Percentiles rank a stretch among this genome's conserved stretches.
These are phyloP conservation scores for Rhinolophus ferrumequinum DNA, from an alignment of 2,113 vertebrate genomes.

Conservation along the genomic window DNA sequence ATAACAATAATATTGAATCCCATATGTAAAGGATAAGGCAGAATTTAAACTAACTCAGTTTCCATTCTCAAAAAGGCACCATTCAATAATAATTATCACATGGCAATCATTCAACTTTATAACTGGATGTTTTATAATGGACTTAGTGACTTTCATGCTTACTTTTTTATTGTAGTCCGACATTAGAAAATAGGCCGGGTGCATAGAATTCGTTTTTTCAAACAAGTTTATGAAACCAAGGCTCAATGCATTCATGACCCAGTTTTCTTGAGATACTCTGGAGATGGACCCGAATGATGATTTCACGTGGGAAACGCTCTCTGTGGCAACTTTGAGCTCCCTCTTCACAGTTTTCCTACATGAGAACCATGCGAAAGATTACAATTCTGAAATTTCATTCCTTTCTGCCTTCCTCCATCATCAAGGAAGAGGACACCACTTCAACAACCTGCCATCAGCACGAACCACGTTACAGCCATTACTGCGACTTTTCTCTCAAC, in stretches of 20 bases:
- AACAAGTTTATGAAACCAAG: background rate
- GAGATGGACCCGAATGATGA: fast-evolving
- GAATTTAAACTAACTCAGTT: background rate
- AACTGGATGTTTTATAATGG: background rate
- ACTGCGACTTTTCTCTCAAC: fast-evolving
- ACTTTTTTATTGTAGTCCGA: background rate
- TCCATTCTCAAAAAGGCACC: background rate
- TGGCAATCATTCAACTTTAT: background rate
- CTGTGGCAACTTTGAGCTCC: background rate
- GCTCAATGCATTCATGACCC: fast-evolving
- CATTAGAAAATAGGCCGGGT: background rate
- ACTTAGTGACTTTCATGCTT: background rate
- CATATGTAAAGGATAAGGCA: background rate
- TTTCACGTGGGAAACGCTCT: fast-evolving
- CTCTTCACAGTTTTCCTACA: background rate
- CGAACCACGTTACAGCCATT: fast-evolving
- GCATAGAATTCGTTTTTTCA: background rate
- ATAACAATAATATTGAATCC: background rate
- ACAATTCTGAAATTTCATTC: background rate
- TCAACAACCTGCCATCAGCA: fast-evolving
- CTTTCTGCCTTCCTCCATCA: background rate
- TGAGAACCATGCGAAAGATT: background rate
- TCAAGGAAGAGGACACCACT: fast-evolving
- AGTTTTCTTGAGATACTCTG: fast-evolving
- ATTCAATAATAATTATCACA: background rate